Percentiles rank a stretch among this genome's conserved stretches.
Evolutionary conservation across 2,113 vertebrate species (phyloP).

Genomic region (Cardinalis cardinalis): DNA sequence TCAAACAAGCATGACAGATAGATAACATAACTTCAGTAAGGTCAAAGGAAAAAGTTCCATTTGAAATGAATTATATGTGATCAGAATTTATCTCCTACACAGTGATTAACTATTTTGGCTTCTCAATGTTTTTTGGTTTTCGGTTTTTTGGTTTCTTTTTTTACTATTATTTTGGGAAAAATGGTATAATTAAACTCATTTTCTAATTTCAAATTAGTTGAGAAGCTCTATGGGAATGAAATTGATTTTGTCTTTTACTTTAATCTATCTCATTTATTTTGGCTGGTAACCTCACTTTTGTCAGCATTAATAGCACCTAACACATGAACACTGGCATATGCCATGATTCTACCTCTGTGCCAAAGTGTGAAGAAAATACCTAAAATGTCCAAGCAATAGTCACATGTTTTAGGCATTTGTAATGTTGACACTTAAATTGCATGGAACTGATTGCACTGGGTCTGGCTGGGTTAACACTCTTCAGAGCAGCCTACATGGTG

Average conservation of each 20-base stretch:
- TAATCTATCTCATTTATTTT: not conserved
- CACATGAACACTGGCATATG: not conserved
- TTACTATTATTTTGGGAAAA: not conserved
- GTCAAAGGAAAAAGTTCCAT: not conserved
- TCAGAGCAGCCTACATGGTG: not conserved
- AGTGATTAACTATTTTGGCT: not conserved
- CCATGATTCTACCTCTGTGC: not conserved
- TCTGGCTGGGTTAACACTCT: not conserved
- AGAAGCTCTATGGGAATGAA: not conserved
- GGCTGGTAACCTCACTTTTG: not conserved
- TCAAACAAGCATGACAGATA: not conserved
- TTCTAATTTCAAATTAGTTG: not conserved
- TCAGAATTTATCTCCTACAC: not conserved
- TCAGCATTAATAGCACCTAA: not conserved
- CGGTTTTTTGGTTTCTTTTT: not conserved
- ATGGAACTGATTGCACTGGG: not conserved
- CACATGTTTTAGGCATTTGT: not conserved
- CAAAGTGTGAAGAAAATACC: not conserved
- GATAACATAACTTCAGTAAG: not conserved
- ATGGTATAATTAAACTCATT: not conserved
- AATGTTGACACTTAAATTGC: not conserved
- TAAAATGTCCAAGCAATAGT: not conserved
- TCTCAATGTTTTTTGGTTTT: not conserved
- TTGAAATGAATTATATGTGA: not conserved
- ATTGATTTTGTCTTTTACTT: not conserved